Conservation (phyloP, 1,140 invertebrate species). For the Drosophila virilis region DNA sequence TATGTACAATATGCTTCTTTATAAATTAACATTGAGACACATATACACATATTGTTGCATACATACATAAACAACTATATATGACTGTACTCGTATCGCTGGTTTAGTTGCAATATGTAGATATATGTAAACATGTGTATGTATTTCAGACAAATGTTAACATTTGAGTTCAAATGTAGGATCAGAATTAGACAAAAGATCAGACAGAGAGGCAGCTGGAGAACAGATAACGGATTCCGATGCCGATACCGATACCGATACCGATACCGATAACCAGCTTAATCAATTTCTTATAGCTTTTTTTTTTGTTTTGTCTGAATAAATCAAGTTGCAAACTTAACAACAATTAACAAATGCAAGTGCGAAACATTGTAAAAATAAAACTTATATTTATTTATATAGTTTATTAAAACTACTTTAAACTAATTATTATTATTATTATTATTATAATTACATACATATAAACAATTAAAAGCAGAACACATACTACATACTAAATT, state of each 20-base stretch:
- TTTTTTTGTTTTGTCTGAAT: constrained; percentile 18
- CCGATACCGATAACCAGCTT: constrained; percentile 10
- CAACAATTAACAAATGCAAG: constrained; percentile 15
- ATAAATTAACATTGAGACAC: constrained; percentile 2
- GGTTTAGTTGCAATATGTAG: constrained; percentile 78
- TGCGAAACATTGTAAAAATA: constrained; percentile 34
- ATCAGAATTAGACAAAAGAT: not conserved
- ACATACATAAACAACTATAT: constrained; percentile 1
- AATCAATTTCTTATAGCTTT: constrained; percentile 11
- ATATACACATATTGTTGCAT: not conserved
- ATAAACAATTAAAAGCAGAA: constrained; percentile 50
- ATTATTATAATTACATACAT: constrained; percentile 38
- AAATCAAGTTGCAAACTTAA: constrained; percentile 15
- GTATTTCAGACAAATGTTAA: not conserved
- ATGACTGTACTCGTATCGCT: constrained; percentile 42
- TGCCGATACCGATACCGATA: constrained; percentile 8
- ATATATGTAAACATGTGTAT: constrained; percentile 34
- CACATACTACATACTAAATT: constrained; percentile 30
- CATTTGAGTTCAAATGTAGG: not conserved
- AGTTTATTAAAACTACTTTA: constrained; percentile 67
- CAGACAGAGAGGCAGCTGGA: not conserved
- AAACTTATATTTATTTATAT: constrained; percentile 74
- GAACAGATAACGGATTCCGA: not conserved
- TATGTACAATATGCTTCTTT: constrained; percentile 1
- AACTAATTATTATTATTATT: constrained; percentile 68